phyloP scores from a whole-genome alignment of 2,888 invertebrate genomes.

The Diadegma fenestrale region DNA sequence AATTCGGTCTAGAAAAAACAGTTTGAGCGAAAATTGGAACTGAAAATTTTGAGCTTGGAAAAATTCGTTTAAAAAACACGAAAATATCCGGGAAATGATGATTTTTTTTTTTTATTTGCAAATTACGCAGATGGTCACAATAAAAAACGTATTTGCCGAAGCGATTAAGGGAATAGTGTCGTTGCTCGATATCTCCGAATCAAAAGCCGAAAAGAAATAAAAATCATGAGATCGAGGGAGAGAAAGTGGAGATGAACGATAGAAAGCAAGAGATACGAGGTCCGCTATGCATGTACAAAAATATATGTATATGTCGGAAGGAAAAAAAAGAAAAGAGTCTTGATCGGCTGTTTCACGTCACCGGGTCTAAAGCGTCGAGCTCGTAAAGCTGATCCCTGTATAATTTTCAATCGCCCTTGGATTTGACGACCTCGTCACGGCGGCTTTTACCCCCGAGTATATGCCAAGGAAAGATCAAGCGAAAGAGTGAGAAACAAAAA shows the following conservation, averaged over 20 bases:
- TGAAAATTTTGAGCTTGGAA: background rate
- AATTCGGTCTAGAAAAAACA: background rate
- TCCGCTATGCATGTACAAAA: conserved; percentile 50
- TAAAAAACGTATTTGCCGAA: conserved; percentile 24
- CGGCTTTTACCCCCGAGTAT: conserved; percentile 51
- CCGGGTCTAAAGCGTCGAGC: conserved; percentile 77
- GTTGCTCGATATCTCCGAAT: conserved; percentile 32
- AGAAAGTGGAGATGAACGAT: conserved; percentile 41
- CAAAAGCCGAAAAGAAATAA: conserved; percentile 16
- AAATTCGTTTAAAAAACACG: background rate
- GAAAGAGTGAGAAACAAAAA: conserved; percentile 11
- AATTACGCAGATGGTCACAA: background rate
- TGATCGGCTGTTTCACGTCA: conserved; percentile 73
- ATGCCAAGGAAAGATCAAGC: conserved; percentile 44
- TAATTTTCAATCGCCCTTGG: conserved; percentile 85
- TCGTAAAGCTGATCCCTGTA: conserved; percentile 85
- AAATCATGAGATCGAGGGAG: background rate
- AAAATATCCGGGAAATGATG: background rate
- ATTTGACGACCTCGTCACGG: conserved; percentile 84
- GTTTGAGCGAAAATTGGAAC: background rate
- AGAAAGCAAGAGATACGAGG: conserved; percentile 33
- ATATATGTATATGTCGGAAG: conserved; percentile 38
- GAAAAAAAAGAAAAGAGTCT: conserved; percentile 66
- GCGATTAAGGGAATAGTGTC: conserved; percentile 4
- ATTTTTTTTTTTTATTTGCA: no score